Base-by-base conservation (phyloP, 2,888 invertebrate genomes). In the Lycophotia porphyrea region DNA sequence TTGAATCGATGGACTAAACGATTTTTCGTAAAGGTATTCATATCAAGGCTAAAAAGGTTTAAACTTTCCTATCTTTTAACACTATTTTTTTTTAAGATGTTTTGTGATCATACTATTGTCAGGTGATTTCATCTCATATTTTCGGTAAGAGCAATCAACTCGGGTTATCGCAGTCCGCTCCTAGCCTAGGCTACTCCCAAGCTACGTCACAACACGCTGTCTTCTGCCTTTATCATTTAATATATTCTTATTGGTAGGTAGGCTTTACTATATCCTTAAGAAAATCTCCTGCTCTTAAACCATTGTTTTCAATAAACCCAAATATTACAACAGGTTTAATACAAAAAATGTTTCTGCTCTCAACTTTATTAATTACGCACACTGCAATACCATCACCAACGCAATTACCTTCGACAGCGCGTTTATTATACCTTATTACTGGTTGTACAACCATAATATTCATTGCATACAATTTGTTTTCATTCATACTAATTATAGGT, bases 21-120 rank as follows among this genome's bases (percentile, higher is more conserved):
- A 87, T 82, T 83, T 81, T 84, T 88, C 88, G 87, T 92, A 93
- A 92, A 93, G 61, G 36, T 91, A 42, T 49, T 31, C 7, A 27
- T 36, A 39, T 24, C 9, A 52, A n/a, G 4, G 52, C n/a, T 39
- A 13, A 72, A 42, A 76, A 71, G 52, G 27, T 8, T 60, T 63
- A 24, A 61, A 58, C 55, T 70, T 61, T 15, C 21, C 18, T 66
- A 52, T 36, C 39, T 36, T 71, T 18, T 58, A 74, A 67, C 31
- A 69, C 58, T 42, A 3, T 15, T 69, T 69, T 36, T 58, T 4
- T 24, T 70, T 18, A 31, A 24, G 24, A 63, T 15, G 11, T 15
- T 63, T n/a, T n/a, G 39, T 34, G 39, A 63, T 39, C 15, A n/a
- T 63, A 7, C n/a, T n/a, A n/a, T 5, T 63, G 15, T 24, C n/a